Base-by-base conservation (phyloP, 2,888 invertebrate genomes). In the Aelia acuminata region DNA sequence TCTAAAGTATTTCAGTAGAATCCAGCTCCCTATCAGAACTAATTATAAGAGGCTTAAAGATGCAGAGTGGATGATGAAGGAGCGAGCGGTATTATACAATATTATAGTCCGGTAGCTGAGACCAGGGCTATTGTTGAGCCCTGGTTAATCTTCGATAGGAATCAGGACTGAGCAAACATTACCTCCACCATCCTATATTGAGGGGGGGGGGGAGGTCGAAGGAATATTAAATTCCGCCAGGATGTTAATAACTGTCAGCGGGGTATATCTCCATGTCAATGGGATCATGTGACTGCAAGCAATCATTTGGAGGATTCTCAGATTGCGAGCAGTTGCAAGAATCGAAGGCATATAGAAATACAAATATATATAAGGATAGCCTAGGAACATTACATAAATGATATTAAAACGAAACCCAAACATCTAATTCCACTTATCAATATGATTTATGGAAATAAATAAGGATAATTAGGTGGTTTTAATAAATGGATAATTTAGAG, bases 131-230 rank as follows among this genome's bases (percentile, higher is more conserved):
- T 80, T 80, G 80, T 47, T 1, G 15, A 43, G 80, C 22, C 13
- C 11, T 13, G 13, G 22, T 80, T 80, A 80, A 80, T 80, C 43
- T 80, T 15, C 15, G 80, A 80, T 80, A 47, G 80, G 43, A 80
- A 80, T 80, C 80, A 80, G 80, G 80, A n/a, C 80, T 80, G 43
- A 31, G 63, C 80, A 39, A 80, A 80, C 80, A 80, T 10, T 4
- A 43, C 22, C 22, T 7, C 3, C n/a, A 47, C n/a, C 43, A 43
- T 80, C 43, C 80, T 80, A n/a, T 80, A 80, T 80, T 80, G n/a
- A 43, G 43, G 43, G 43, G 18, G 80, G 80, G n/a, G 22, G 11
- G 43, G 39, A 5, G 43, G 43, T n/a, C n/a, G n/a, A n/a, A n/a
- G n/a, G n/a, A n/a, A 43, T 80, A 80, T 80, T 80, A 80, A 80